These are phyloP conservation scores for Anastrepha obliqua DNA, from an alignment of 1,140 invertebrate genomes.

Conservation along the genomic window DNA sequence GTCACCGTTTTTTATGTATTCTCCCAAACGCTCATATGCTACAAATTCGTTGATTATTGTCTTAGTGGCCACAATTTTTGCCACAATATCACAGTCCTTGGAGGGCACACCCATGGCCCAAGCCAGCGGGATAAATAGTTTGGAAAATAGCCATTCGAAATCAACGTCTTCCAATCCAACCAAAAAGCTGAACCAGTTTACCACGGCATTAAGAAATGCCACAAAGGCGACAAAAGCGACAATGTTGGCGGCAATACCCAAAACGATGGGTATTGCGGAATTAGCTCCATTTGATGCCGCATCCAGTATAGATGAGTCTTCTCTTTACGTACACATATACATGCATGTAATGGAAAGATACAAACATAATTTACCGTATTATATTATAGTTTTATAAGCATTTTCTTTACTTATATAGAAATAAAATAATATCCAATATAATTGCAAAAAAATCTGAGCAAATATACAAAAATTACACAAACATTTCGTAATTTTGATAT, in stretches of 20 bases:
- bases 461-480: too few relatives aligned
- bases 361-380: too few relatives aligned
- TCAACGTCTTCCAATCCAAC: conserved; percentile 79
- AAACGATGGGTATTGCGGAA: conserved; percentile 86
- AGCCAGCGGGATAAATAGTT: conserved; percentile 90
- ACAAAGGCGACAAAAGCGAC: conserved; percentile 93
- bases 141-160: conserved; percentile 85
- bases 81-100: conserved; percentile 86
- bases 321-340: conserved; percentile 75
- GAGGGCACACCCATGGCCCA: conserved; percentile 86
- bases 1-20: conserved; percentile 77
- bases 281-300: conserved; percentile 92
- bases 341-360: conserved; percentile 40
- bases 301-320: conserved; percentile 88
- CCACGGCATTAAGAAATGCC: conserved; percentile 86
- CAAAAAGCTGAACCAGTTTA: conserved; percentile 87
- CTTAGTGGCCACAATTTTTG: conserved; percentile 89
- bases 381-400: too few relatives aligned
- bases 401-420: too few relatives aligned
- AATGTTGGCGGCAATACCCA: conserved; percentile 92
- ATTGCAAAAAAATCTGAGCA: too few relatives aligned
- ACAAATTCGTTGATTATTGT: conserved; percentile 95
- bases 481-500: too few relatives aligned
- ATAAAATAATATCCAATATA: too few relatives aligned
- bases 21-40: conserved; percentile 86